A percentile compares a stretch with the other conserved stretches of the same genome.
These are phyloP conservation scores for Heliconius hermathena DNA, from an alignment of 1,140 invertebrate species.

Conservation along the genomic window DNA sequence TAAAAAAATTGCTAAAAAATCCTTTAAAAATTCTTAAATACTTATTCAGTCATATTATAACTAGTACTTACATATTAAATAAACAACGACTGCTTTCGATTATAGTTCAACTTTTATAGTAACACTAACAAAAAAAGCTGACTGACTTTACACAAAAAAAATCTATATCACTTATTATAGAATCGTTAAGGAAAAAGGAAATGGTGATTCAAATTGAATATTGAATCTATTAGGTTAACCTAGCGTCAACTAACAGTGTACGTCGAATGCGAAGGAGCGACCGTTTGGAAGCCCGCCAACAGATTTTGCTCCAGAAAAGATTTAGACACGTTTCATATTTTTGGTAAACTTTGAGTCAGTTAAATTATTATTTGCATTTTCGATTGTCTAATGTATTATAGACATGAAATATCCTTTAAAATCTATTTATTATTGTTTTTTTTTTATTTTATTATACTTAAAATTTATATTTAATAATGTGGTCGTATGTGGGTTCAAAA, in stretches of 20 bases:
- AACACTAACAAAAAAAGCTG: neutral
- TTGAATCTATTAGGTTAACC: conserved; percentile 63
- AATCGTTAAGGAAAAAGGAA: conserved; percentile 10
- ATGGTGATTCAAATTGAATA: conserved; percentile 54
- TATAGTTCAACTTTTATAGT: neutral
- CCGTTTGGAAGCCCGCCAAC: conserved; percentile 45
- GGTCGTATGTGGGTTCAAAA: too few species aligned
- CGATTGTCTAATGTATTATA: neutral
- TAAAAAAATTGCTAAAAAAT: too few species aligned
- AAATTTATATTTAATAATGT: too few species aligned
- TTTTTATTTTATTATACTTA: too few species aligned
- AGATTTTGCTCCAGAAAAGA: conserved; percentile 39
- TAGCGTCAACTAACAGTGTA: conserved; percentile 58
- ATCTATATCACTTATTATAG: neutral
- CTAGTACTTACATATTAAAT: too few species aligned
- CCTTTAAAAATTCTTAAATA: too few species aligned
- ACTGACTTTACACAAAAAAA: neutral
- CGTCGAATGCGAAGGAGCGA: conserved; percentile 54
- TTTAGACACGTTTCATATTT: conserved; percentile 36
- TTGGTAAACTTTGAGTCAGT: neutral
- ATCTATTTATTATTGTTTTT: too few species aligned
- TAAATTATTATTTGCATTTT: neutral
- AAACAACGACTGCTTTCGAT: neutral
- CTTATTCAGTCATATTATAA: too few species aligned
- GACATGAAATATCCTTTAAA: too few species aligned